A percentile compares a stretch with the other conserved stretches of the same genome.
phyloP scores from a whole-genome alignment of 1,140 invertebrate genomes.

The Drosophila lacertosa region DNA sequence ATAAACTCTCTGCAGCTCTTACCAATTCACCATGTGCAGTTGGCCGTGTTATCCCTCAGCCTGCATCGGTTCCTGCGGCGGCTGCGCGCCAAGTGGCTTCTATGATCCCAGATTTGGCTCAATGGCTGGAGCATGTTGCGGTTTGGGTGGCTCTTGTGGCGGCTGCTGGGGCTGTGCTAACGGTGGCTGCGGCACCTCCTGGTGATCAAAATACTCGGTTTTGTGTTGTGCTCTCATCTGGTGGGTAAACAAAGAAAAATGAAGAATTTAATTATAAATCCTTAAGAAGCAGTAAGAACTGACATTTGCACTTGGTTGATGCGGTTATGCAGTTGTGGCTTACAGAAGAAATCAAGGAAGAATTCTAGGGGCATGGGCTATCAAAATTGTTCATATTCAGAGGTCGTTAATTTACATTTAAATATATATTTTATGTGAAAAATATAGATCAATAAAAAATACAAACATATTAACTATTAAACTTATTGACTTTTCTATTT shows the following conservation, averaged over 20 bases:
- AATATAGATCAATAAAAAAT: too few relatives aligned
- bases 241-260: neutral
- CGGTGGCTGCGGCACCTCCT: conserved; percentile 13
- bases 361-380: neutral
- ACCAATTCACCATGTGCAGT: conserved; percentile 21
- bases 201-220: neutral
- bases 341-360: conserved; percentile 36
- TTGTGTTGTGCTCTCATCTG: neutral
- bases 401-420: too few relatives aligned
- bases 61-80: conserved; percentile 28
- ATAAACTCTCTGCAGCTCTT: conserved; percentile 2
- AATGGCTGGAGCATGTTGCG: neutral
- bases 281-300: neutral
- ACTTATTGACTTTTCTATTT: too few relatives aligned
- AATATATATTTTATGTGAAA: too few relatives aligned
- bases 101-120: conserved; percentile 25
- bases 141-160: conserved; percentile 3
- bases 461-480: too few relatives aligned
- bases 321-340: conserved; percentile 2
- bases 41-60: conserved; percentile 26
- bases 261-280: neutral
- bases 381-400: conserved; percentile 11
- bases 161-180: conserved; percentile 20
- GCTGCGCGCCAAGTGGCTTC: conserved; percentile 22
- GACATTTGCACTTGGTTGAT: neutral